phyloP scores from a whole-genome alignment of 2,888 invertebrate genomes.

The Troilus luridus region DNA sequence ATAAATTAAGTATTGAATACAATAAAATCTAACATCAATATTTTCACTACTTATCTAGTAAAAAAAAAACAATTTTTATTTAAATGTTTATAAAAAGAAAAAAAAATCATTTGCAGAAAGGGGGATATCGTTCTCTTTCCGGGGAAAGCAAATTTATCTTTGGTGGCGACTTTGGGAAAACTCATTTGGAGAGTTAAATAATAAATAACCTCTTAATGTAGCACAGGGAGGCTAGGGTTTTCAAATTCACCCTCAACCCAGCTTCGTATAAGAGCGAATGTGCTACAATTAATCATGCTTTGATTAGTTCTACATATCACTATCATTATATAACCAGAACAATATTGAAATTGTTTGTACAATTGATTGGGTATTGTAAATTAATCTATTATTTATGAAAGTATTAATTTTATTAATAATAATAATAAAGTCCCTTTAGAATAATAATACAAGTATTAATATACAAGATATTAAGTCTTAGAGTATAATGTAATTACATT shows the following conservation, averaged over 20 bases:
- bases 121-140: neutral
- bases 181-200: slow-evolving; percentile 30
- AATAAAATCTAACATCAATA: neutral
- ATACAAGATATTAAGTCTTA: too few relatives aligned
- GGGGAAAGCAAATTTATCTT: neutral
- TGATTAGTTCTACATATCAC: neutral
- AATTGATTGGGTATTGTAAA: too few relatives aligned
- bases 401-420: too few relatives aligned
- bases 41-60: neutral
- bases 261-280: neutral
- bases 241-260: neutral
- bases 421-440: too few relatives aligned
- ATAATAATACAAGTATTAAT: too few relatives aligned
- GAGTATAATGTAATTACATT: too few relatives aligned
- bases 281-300: slow-evolving; percentile 4
- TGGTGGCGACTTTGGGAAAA: neutral
- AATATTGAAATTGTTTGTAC: neutral
- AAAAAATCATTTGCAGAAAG: neutral
- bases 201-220: slow-evolving; percentile 28
- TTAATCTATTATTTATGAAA: too few relatives aligned
- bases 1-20: too few relatives aligned
- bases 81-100: neutral
- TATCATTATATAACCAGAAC: neutral
- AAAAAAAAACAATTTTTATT: neutral
- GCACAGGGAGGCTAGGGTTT: neutral